Evolutionary conservation across 2,113 vertebrate genomes (phyloP).

Genomic region (Oriolus oriolus): DNA sequence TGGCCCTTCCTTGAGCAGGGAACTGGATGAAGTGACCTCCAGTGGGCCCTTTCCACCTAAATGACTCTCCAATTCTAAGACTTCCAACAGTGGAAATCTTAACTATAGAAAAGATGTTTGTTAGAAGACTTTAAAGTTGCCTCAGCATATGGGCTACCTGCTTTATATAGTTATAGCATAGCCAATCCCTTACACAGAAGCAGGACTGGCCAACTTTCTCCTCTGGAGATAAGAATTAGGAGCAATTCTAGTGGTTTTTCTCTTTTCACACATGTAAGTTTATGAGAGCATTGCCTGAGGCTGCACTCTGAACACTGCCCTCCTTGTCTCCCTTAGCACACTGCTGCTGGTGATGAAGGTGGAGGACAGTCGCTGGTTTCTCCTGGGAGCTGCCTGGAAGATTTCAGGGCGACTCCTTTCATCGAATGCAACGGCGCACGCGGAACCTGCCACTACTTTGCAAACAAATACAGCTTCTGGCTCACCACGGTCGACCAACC

Average conservation of each 20-base stretch:
- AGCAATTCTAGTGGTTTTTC: neutral
- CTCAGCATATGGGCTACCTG: neutral
- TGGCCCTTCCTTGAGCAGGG: neutral
- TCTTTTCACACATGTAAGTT: neutral
- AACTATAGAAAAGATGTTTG: neutral
- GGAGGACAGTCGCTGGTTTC: conserved; percentile 95
- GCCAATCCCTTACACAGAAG: neutral
- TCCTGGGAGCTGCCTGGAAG: conserved; percentile 94
- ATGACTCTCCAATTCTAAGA: neutral
- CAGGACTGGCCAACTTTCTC: neutral
- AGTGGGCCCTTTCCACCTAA: neutral
- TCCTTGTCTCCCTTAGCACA: conserved; percentile 80
- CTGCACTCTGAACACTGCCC: neutral
- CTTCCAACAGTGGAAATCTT: neutral
- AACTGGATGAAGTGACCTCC: neutral
- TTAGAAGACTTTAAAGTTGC: neutral
- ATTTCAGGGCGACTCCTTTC: conserved; percentile 94
- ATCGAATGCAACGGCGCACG: conserved; percentile 95
- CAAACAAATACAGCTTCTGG: conserved; percentile 98
- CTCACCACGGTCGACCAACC: conserved; percentile 82
- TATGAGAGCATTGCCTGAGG: neutral
- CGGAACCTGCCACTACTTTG: conserved; percentile 95
- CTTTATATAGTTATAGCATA: neutral
- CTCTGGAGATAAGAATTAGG: neutral
- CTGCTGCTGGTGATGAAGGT: conserved; percentile 90